These are phyloP conservation scores for Amphipyra tragopoginis DNA, from an alignment of 2,888 invertebrate genomes.

Conservation along the genomic window DNA sequence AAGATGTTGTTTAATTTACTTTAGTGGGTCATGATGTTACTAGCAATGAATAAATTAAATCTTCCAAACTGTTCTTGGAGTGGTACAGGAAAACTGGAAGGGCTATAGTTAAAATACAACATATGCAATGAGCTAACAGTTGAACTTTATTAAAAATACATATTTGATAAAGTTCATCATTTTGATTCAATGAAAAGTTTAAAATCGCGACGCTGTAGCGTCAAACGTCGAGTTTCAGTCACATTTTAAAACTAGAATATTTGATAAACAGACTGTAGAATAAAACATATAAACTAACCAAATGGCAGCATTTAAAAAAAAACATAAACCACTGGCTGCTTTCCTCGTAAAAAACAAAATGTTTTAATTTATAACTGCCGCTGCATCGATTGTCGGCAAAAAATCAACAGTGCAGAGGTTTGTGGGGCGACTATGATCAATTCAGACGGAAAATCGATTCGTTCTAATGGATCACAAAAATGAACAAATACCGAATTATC, in stretches of 20 bases:
- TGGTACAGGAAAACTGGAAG: no score
- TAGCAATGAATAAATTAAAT: conserved; percentile 14
- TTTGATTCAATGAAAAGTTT: no score
- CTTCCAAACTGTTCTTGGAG: conserved; percentile 4
- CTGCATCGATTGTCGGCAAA: conserved; percentile 22
- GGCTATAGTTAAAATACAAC: no score
- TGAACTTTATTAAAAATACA: no score
- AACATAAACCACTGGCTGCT: neutral
- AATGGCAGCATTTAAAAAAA: conserved; percentile 4
- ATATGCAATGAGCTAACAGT: neutral
- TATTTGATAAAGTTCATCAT: no score
- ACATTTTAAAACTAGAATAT: no score
- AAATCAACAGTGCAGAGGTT: conserved; percentile 44
- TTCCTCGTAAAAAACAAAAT: conserved; percentile 8
- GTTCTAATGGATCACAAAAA: conserved; percentile 31
- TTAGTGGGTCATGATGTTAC: conserved; percentile 19
- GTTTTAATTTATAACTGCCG: conserved; percentile 16
- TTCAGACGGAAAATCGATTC: conserved; percentile 42
- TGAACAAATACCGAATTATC: conserved; percentile 38
- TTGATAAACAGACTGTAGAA: no score
- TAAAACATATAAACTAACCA: neutral
- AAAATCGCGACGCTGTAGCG: no score
- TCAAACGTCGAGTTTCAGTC: no score
- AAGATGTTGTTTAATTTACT: conserved; percentile 26
- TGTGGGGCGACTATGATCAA: conserved; percentile 40